Conservation (phyloP, 2,797 vertebrate genomes). For the Chaetodon trifasciatus region DNA sequence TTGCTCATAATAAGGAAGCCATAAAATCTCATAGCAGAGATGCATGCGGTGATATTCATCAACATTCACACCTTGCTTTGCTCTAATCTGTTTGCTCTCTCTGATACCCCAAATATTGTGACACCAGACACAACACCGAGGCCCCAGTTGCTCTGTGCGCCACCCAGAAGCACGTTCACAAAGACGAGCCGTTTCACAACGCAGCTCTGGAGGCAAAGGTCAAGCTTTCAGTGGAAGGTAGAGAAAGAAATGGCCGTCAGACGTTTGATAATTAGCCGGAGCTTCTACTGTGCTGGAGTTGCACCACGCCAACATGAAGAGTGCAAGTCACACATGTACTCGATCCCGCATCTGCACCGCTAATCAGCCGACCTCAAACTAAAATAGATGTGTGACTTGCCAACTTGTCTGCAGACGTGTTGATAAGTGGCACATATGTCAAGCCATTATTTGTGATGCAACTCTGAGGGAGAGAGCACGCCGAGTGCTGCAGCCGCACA, state of each 20-base stretch:
- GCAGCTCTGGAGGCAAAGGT: constrained; percentile 72
- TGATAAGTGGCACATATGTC: constrained; percentile 85
- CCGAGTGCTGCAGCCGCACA: constrained; percentile 54
- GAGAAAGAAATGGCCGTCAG: constrained; percentile 73
- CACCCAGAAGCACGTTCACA: constrained; percentile 66
- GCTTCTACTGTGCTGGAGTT: constrained; percentile 73
- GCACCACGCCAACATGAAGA: constrained; percentile 70
- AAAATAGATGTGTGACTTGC: constrained; percentile 87
- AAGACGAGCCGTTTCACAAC: constrained; percentile 62
- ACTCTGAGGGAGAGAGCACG: constrained; percentile 49
- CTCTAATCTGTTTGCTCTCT: constrained; percentile 81
- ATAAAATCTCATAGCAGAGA: constrained; percentile 60
- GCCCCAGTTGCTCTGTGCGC: constrained; percentile 64
- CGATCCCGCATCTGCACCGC: constrained; percentile 70
- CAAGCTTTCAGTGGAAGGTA: constrained; percentile 75
- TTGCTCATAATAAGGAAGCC: constrained; percentile 62
- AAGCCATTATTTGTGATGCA: constrained; percentile 84
- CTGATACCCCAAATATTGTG: constrained; percentile 86
- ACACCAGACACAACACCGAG: constrained; percentile 80
- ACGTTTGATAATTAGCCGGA: constrained; percentile 79
- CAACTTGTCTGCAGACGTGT: constrained; percentile 85
- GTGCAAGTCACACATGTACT: constrained; percentile 78
- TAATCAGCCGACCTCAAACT: constrained; percentile 83
- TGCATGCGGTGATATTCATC: constrained; percentile 67
- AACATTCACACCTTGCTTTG: constrained; percentile 83